Evolutionary conservation across 2,797 vertebrate species (phyloP).

Genomic region (Pipistrellus kuhlii): DNA sequence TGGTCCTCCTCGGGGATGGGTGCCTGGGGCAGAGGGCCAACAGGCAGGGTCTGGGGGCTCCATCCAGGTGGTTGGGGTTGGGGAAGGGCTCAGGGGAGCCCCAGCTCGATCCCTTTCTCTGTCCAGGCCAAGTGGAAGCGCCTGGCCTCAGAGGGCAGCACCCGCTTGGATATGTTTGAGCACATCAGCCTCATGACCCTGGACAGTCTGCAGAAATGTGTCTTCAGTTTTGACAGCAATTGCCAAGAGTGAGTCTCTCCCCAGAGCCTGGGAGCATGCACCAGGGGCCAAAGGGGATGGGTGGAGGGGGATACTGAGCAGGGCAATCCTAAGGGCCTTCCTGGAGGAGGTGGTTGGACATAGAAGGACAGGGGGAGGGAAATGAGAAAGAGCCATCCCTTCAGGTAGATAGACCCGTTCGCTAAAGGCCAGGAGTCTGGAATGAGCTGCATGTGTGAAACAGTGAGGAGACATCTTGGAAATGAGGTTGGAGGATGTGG

Average conservation of each 20-base stretch:
- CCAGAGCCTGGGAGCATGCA: background rate
- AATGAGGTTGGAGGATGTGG: background rate
- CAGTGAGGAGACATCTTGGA: background rate
- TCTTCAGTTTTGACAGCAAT: slow-evolving; percentile 93
- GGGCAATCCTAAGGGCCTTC: background rate
- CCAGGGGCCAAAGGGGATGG: background rate
- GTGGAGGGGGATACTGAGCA: background rate
- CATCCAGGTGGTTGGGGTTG: background rate
- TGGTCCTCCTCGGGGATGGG: background rate
- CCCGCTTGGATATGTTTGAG: slow-evolving; percentile 90
- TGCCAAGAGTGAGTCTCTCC: slow-evolving; percentile 91
- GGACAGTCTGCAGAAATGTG: slow-evolving; percentile 93
- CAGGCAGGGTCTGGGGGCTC: background rate
- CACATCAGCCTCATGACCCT: slow-evolving; percentile 93
- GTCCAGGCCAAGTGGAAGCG: slow-evolving; percentile 80
- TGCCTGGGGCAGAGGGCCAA: background rate
- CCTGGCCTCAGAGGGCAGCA: slow-evolving; percentile 75
- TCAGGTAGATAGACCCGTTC: background rate
- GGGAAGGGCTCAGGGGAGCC: background rate
- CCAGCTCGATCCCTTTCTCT: background rate
- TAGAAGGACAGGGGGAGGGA: background rate
- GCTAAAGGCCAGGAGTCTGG: background rate
- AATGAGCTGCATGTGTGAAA: background rate
- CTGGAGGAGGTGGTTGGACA: background rate
- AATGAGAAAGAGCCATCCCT: background rate